phyloP scores from a whole-genome alignment of 2,888 invertebrate genomes.

The Empis stercorea region DNA sequence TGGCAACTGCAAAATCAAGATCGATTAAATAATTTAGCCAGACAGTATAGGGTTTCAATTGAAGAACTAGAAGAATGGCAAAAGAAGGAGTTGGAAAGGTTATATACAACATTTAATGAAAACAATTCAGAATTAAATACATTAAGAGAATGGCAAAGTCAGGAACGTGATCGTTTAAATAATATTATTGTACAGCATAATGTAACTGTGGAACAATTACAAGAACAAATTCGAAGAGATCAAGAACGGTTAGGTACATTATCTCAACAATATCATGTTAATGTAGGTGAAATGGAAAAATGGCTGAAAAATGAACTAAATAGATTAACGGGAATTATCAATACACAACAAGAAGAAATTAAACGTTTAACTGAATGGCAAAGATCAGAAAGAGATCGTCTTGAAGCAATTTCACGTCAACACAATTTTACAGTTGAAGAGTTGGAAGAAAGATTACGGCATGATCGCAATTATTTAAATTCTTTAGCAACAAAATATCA shows the following conservation, averaged over 20 bases:
- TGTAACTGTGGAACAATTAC: slow-evolving; percentile 25
- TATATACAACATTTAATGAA: slow-evolving; percentile 23
- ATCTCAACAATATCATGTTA: slow-evolving; percentile 25
- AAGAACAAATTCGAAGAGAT: slow-evolving; percentile 26
- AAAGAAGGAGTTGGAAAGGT: slow-evolving; percentile 25
- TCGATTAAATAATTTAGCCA: slow-evolving; percentile 20
- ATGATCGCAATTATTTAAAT: slow-evolving; percentile 26
- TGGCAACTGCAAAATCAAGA: slow-evolving; percentile 28
- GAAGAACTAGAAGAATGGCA: slow-evolving; percentile 29
- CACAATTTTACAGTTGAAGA: slow-evolving; percentile 29
- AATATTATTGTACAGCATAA: slow-evolving; percentile 29
- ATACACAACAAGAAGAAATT: slow-evolving; percentile 28
- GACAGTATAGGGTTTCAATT: slow-evolving; percentile 21
- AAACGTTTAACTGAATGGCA: slow-evolving; percentile 29
- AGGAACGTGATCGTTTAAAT: slow-evolving; percentile 25
- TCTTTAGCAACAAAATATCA: slow-evolving; percentile 27
- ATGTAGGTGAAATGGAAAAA: slow-evolving; percentile 28
- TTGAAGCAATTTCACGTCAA: slow-evolving; percentile 24
- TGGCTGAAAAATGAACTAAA: slow-evolving; percentile 28
- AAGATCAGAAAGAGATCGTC: slow-evolving; percentile 25
- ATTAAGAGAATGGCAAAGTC: slow-evolving; percentile 16
- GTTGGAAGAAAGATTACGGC: slow-evolving; percentile 24
- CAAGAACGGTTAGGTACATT: slow-evolving; percentile 26
- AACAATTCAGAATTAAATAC: slow-evolving; percentile 21
- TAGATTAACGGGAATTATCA: slow-evolving; percentile 25